A percentile compares a stretch with the other conserved stretches of the same genome.
Conservation (phyloP, 2,113 vertebrate species). For the Syngnathus floridae region DNA sequence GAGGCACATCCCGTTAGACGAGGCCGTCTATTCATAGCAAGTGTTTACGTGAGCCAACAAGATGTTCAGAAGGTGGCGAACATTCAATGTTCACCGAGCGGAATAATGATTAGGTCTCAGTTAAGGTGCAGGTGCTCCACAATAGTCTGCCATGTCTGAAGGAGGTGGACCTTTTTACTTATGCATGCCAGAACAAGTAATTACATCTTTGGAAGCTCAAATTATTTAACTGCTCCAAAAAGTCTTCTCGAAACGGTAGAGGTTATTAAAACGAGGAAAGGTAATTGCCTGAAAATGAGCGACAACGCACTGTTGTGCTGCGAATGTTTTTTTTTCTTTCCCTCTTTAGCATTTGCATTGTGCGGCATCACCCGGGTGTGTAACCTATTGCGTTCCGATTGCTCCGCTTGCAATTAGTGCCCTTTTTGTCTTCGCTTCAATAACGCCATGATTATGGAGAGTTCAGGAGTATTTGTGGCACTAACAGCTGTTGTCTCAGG, state of each 20-base stretch:
- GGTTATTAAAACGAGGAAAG: conserved; percentile 99
- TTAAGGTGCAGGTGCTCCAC: conserved; percentile 99
- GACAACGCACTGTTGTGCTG: conserved; percentile 94
- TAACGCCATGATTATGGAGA: conserved; percentile 99
- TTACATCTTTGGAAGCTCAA: conserved; percentile 98
- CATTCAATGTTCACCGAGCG: conserved; percentile 97
- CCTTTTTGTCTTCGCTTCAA: conserved; percentile 99
- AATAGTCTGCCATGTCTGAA: conserved; percentile 94
- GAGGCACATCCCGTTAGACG: conserved; percentile 9
- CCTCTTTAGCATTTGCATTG: conserved; percentile 83
- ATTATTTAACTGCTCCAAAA: conserved; percentile 97
- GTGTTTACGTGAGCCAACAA: conserved; percentile 82
- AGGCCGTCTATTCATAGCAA: conserved; percentile 79
- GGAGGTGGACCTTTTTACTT: conserved; percentile 94
- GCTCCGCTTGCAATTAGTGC: conserved; percentile 99
- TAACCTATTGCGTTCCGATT: conserved; percentile 99
- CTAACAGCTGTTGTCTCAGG: conserved; percentile 99
- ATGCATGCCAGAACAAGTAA: conserved; percentile 93
- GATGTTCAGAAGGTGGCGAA: conserved; percentile 93
- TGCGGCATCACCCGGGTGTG: conserved; percentile 97
- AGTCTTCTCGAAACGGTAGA: conserved; percentile 95
- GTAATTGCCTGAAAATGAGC: conserved; percentile 99
- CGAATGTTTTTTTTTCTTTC: conserved; percentile 72
- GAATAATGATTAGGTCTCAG: conserved; percentile 99
- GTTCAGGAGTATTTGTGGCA: conserved; percentile 98